Base-by-base conservation (phyloP, 1,140 invertebrate species). In the Delia radicum region DNA sequence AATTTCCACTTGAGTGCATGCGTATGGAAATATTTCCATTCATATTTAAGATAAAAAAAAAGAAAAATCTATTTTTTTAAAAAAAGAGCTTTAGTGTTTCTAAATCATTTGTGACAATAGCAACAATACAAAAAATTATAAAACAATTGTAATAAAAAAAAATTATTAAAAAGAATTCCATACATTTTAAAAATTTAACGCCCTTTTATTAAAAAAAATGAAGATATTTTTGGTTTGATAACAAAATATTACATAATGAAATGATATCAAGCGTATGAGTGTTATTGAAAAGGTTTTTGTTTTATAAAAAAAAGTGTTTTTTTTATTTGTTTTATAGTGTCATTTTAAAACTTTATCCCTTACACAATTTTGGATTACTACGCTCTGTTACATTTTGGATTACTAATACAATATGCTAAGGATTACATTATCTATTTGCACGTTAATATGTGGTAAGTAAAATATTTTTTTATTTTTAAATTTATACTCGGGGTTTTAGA, bases 1-100 rank as follows among this genome's bases (percentile, higher is more conserved):
- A 55, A 73, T 73, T 69, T 69, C 65, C 65, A 37, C 31, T 27
- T 69, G 65, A 73, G 72, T 73, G 48, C 31, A 27, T 55, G 42
- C 28, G 42, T 28, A 18, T 55, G 18, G 15, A 12, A 73, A 55
- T 6, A 10, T 3, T 15, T 42, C 10, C 18, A 73, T 15, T 28
- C 4, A 55, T 55, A 5, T 55, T 55, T 55, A 48, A 55, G n/a
- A 48, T 28, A 48, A 48, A 24, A 7, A 26, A 12, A 73, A 48
- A 73, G 28, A 73, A 73, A 6, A 55, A 21, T 55, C 8, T 55
- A 21, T 18, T 24, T 21, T 55, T 18, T 55, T n/a, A 15, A 55
- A 18, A 67, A 24, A 29, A 29, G 29, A 24, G 12, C 12, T 37
- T 10, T 33, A 69, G 65, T 69, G 29, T 69, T 69, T 69, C 65